Evolutionary conservation across 2,888 invertebrate species (phyloP), one percentile per base, ranked within the genome.

Genomic region (Carabus problematicus): DNA sequence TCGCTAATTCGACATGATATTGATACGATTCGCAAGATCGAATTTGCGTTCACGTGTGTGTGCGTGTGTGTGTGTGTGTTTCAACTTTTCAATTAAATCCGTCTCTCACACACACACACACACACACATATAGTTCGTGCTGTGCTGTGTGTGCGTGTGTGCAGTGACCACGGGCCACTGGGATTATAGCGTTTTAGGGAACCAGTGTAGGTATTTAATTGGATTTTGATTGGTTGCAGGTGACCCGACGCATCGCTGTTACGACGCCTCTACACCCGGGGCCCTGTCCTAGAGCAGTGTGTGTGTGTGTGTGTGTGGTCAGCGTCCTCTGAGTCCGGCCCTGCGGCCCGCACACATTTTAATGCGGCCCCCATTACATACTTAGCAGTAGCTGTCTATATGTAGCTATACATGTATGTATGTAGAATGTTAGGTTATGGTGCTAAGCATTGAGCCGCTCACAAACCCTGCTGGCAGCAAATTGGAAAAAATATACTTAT

Each of bases 191-290:
- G 60, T 67, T 67, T 67, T 67, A 67, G 67, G 67, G 43, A n/a
- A n/a, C 67, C 60, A 52, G 52, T n/a, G n/a, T 29, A 67, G 60
- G 67, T 60, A 67, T 67, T 67, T 67, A 67, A 67, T 67, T 67
- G 67, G 67, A 67, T 67, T 67, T 67, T 67, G 67, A 67, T 67
- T 67, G 67, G 67, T 67, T 67, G 29, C 67, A 67, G 67, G 60
- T 67, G 67, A 67, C 67, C 67, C 67, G 16, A 47, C 16, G 47
- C 47, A 14, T 16, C 12, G 19, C 14, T 9, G 6, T 18, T 9
- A 52, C 16, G 52, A 52, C n/a, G 16, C 19, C 9, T 4, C 52
- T 8, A 14, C 18, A 14, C 29, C 29, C 29, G 6, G n/a, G n/a
- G 29, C 29, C 29, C 29, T 29, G 3, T 29, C 2, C 29, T n/a